A percentile compares a stretch with the other conserved stretches of the same genome.
phyloP scores from a whole-genome alignment of 2,113 vertebrate species.

The Formicarius rufipectus region DNA sequence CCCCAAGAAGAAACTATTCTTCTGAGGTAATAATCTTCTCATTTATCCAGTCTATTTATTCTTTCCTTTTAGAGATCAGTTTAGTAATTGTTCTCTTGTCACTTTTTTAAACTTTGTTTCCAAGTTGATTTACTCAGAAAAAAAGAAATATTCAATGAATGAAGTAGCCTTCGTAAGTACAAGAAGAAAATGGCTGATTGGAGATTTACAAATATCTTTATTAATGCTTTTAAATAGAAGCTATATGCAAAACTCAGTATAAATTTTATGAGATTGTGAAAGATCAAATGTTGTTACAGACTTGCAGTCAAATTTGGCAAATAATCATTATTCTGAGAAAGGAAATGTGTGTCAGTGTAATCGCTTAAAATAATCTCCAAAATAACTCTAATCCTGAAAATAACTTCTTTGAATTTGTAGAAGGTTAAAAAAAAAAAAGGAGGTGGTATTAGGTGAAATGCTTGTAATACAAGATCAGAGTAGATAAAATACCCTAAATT shows the following conservation, averaged over 20 bases:
- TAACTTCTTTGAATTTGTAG: constrained; percentile 39
- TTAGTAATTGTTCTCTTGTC: neutral
- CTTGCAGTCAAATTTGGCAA: neutral
- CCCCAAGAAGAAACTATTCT: neutral
- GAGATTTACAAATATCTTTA: constrained; percentile 3
- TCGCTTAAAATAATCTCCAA: constrained; percentile 51
- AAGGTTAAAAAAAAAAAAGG: constrained; percentile 25
- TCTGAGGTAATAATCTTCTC: neutral
- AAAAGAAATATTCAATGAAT: neutral
- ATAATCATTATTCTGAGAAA: constrained; percentile 32
- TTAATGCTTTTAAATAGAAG: constrained; percentile 26
- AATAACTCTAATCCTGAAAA: constrained; percentile 52
- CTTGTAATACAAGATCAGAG: neutral
- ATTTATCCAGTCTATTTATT: neutral
- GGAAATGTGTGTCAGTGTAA: constrained; percentile 6
- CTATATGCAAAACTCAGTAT: constrained; percentile 8
- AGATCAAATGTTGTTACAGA: neutral
- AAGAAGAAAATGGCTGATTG: neutral
- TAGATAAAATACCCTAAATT: neutral
- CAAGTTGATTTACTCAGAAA: neutral
- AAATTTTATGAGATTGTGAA: constrained; percentile 16
- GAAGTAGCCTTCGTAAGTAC: neutral
- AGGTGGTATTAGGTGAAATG: neutral
- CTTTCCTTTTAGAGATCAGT: neutral
- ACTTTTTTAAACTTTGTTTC: neutral